Conservation (phyloP, 1,140 invertebrate species). For the Drosophila ananassae region DNA sequence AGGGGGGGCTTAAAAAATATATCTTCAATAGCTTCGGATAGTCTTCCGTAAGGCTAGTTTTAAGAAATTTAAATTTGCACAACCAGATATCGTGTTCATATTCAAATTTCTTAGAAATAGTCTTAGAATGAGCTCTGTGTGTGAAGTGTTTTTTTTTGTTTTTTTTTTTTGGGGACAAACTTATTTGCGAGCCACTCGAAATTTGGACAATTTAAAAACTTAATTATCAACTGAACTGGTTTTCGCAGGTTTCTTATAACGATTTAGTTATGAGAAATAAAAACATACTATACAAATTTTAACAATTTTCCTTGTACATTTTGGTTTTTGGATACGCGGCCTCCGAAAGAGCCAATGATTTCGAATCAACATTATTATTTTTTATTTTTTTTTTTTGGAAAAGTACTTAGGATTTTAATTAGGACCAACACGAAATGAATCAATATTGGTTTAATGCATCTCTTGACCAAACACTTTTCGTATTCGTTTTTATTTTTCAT, state of each 20-base stretch:
- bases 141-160: slow-evolving; percentile 6
- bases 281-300: slow-evolving; percentile 50
- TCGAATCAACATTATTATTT: slow-evolving; percentile 9
- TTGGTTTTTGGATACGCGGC: slow-evolving; percentile 56
- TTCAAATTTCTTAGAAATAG: slow-evolving; percentile 10
- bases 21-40: slow-evolving; percentile 18
- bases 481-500: slow-evolving; percentile 77
- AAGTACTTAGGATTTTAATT: slow-evolving; percentile 14
- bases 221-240: slow-evolving; percentile 24
- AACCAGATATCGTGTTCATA: background rate
- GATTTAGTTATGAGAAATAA: slow-evolving; percentile 64
- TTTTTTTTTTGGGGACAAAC: slow-evolving; percentile 1
- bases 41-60: background rate
- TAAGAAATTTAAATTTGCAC: background rate
- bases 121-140: slow-evolving; percentile 4
- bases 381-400: slow-evolving; percentile 6
- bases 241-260: slow-evolving; percentile 42
- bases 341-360: slow-evolving; percentile 34
- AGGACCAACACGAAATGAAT: slow-evolving; percentile 31
- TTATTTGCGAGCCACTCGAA: slow-evolving; percentile 13
- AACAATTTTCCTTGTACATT: slow-evolving; percentile 74
- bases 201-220: slow-evolving; percentile 38
- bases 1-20: slow-evolving; percentile 26
- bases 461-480: slow-evolving; percentile 66
- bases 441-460: slow-evolving; percentile 19